Base-by-base conservation (phyloP, 2,888 invertebrate species). In the Mesorhabditis belari region DNA sequence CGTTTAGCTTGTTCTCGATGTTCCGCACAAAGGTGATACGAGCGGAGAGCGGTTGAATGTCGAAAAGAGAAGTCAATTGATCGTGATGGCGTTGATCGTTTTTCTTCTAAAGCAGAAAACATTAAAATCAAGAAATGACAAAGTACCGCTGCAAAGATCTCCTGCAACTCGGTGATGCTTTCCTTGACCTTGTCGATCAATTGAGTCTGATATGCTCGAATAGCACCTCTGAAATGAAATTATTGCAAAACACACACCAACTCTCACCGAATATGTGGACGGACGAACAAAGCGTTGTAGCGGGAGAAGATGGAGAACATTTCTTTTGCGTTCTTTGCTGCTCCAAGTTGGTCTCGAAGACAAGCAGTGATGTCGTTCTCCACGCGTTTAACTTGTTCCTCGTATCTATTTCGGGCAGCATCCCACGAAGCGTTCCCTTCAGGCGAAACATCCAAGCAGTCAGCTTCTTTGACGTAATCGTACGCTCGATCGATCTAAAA, bases 351-450 rank as follows among this genome's bases (percentile, higher is more conserved):
- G 84, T 98, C 96, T 62, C 96, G 87, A 4, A 99, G 86, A 81
- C 94, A 91, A 0, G 95, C 92, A 0, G 98, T 98, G 76, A 99
- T 98, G 69, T 94, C 87, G 0, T 95, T 91, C 84, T 99, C 98
- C 3, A 98, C 96, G 64, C 95, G 88, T 83, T 98, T 95, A 69
- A 99, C 98, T 65, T 94, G 87, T 80, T 96, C 96, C 82, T 96
- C 95, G 82, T 99, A 99, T 54, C 81, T 78, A 63, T 91, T 88
- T 12, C 92, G 90, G 12, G 96, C 95, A 1, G 94, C 94, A 79
- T 96, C 95, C 96, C 98, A 98, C 2, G 92, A 90, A 80, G 94
- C 94, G 59, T 89, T 88, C 0, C 96, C 98, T 82, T 98, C 98
- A 75, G 92, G 91, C 28, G 90, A 88, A 50, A 98, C 66, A 82